A percentile compares a stretch with the other conserved stretches of the same genome.
Evolutionary conservation across 2,888 invertebrate species (phyloP).

Genomic region (Laothoe populi): DNA sequence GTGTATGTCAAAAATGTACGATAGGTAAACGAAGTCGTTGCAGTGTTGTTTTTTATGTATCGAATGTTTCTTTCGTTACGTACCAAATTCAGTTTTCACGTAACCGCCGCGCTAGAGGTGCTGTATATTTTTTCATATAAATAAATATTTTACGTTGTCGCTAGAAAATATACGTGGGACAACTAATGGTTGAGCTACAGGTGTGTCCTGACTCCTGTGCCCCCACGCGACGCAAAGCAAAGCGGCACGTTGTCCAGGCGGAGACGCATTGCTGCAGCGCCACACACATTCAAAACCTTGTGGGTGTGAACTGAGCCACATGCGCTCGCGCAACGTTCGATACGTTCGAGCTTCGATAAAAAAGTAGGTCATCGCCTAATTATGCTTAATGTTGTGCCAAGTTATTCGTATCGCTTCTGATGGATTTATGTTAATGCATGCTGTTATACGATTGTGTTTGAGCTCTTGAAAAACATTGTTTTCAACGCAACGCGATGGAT

Average conservation of each 20-base stretch:
- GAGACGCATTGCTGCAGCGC: background rate
- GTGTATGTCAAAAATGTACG: no score
- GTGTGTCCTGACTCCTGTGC: no score
- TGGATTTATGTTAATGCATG: constrained; percentile 65
- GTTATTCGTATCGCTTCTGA: constrained; percentile 66
- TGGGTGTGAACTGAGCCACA: constrained; percentile 37
- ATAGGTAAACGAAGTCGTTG: no score
- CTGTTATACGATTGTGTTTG: constrained; percentile 46
- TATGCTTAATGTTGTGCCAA: constrained; percentile 71
- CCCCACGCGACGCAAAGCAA: no score
- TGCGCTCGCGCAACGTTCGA: constrained; percentile 54
- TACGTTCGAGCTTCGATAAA: constrained; percentile 65
- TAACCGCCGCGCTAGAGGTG: no score
- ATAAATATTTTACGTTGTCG: no score
- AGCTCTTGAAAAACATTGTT: constrained; percentile 40
- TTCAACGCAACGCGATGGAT: constrained; percentile 38
- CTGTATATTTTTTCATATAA: no score
- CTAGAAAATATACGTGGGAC: no score
- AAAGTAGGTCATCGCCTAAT: constrained; percentile 75
- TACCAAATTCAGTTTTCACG: no score
- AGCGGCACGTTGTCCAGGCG: constrained; percentile 2
- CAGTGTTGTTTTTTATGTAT: no score
- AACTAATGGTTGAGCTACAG: no score
- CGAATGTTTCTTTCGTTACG: no score
- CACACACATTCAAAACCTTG: constrained; percentile 5